These are phyloP conservation scores for Lepidocolaptes lacrymiger DNA, from an alignment of 2,797 vertebrate genomes.

Conservation along the genomic window DNA sequence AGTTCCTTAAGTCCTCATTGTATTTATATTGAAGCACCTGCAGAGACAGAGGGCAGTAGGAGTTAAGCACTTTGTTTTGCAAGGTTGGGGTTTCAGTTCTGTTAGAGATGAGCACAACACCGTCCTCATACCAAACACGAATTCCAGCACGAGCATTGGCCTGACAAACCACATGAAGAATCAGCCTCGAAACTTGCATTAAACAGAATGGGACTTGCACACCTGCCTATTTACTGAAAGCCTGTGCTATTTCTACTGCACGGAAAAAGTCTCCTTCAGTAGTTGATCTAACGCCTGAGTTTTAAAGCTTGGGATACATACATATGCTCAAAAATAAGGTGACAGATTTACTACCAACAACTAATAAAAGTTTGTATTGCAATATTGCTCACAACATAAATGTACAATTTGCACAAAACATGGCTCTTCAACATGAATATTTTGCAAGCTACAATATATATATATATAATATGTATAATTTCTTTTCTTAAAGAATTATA, in stretches of 20 bases:
- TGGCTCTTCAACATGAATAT: slow-evolving; percentile 69
- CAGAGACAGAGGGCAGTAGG: background rate
- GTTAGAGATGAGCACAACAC: background rate
- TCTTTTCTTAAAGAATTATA: slow-evolving; percentile 60
- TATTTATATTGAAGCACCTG: slow-evolving; percentile 30
- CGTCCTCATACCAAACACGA: background rate
- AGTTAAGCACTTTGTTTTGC: slow-evolving; percentile 34
- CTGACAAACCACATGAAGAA: background rate
- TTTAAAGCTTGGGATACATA: slow-evolving; percentile 2
- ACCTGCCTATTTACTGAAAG: background rate
- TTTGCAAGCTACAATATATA: slow-evolving; percentile 67
- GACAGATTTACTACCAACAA: slow-evolving; percentile 23
- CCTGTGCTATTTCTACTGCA: slow-evolving; percentile 13
- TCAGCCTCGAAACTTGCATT: background rate
- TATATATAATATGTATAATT: slow-evolving; percentile 64
- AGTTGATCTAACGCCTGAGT: slow-evolving; percentile 41
- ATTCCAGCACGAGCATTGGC: background rate
- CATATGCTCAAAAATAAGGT: background rate
- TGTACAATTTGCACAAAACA: slow-evolving; percentile 74
- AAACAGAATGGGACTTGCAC: background rate
- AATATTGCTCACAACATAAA: slow-evolving; percentile 68
- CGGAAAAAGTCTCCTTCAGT: slow-evolving; percentile 9
- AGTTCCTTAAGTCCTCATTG: background rate
- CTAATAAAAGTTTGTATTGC: slow-evolving; percentile 63
- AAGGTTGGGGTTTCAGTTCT: background rate